Conservation (phyloP, 2,888 invertebrate species). For the Drosophila aldrichi region DNA sequence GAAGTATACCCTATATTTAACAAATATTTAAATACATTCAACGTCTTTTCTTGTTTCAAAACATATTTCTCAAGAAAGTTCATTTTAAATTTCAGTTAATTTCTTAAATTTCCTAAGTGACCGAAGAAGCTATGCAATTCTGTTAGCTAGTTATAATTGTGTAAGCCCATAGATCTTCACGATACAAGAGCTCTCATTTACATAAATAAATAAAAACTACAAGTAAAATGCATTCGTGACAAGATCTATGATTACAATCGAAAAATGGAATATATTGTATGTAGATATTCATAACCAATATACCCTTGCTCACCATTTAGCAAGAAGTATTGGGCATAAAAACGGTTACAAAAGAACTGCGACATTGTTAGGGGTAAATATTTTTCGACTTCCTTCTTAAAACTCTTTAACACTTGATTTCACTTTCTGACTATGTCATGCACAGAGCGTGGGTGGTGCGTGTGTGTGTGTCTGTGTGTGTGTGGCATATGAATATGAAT, state of each 20-base stretch:
- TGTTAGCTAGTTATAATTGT: no score
- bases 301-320: not conserved
- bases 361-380: constrained; percentile 43
- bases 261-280: not conserved
- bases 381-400: constrained; percentile 49
- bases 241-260: no score
- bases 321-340: not conserved
- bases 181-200: no score
- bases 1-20: not conserved
- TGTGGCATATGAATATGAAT: constrained; percentile 75
- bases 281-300: not conserved
- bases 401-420: constrained; percentile 80
- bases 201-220: no score
- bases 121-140: no score
- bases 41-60: not conserved
- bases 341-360: constrained; percentile 20
- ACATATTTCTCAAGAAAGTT: not conserved
- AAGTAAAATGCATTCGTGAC: no score
- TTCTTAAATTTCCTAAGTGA: no score
- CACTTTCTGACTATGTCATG: constrained; percentile 58
- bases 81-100: not conserved
- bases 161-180: no score
- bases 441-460: not conserved
- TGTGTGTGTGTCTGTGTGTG: constrained; percentile 28
- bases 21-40: not conserved